A percentile compares a stretch with the other conserved stretches of the same genome.
Conservation (phyloP, 2,888 invertebrate genomes). For the Watsonalla cultraria region DNA sequence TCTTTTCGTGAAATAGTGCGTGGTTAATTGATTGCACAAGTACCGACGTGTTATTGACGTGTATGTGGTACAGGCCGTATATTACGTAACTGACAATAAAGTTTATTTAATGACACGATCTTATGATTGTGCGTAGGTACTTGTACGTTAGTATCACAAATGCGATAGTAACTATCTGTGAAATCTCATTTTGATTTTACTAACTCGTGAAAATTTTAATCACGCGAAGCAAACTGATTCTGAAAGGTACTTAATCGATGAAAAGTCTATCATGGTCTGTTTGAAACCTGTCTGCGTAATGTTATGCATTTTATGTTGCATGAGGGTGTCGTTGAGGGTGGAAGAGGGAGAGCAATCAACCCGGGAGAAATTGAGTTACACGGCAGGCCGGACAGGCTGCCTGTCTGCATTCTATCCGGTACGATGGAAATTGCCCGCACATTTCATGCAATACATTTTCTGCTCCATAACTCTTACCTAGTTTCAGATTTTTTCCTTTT, state of each 20-base stretch:
- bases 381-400: slow-evolving; percentile 16
- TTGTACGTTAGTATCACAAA: no score
- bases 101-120: not conserved
- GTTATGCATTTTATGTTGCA: not conserved
- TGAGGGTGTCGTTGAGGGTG: not conserved
- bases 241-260: no score
- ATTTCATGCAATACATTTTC: not conserved
- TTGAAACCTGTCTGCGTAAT: not conserved
- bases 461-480: not conserved
- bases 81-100: not conserved
- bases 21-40: not conserved
- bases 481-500: no score
- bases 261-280: no score
- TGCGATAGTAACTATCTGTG: no score
- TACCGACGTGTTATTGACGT: not conserved
- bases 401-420: not conserved
- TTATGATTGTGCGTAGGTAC: no score
- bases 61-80: not conserved
- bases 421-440: not conserved
- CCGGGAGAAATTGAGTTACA: slow-evolving; percentile 24
- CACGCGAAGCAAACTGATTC: no score
- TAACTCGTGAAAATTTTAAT: no score
- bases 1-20: not conserved
- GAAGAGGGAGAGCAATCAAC: slow-evolving; percentile 12
- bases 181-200: no score